Conservation (phyloP, 1,140 invertebrate species). For the Saccostrea echinata region DNA sequence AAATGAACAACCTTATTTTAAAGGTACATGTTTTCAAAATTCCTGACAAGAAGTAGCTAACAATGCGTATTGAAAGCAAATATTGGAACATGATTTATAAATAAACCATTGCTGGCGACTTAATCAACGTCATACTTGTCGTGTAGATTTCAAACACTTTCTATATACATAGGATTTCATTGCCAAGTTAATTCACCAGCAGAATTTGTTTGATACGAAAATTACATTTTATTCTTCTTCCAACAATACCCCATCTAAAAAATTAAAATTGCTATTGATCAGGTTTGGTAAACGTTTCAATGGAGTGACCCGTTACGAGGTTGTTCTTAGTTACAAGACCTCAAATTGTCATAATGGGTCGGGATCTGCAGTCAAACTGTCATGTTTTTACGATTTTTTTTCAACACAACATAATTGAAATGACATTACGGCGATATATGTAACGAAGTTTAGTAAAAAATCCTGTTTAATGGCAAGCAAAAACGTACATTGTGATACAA, state of each 20-base stretch:
- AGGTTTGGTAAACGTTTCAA: not conserved
- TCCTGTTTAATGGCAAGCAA: not conserved
- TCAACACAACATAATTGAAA: not conserved
- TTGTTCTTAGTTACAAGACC: not conserved
- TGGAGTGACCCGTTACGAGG: not conserved
- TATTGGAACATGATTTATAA: too few relatives aligned
- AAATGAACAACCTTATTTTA: too few relatives aligned
- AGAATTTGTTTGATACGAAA: not conserved
- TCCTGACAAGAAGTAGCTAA: too few relatives aligned
- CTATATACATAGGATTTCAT: not conserved
- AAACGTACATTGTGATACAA: slow-evolving; percentile 4
- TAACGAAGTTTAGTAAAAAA: not conserved
- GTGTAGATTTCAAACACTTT: not conserved
- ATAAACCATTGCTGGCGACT: not conserved
- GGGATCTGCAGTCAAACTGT: not conserved
- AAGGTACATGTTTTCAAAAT: too few relatives aligned
- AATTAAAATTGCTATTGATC: not conserved
- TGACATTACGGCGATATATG: not conserved
- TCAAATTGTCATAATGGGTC: not conserved
- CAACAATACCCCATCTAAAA: slow-evolving; percentile 10
- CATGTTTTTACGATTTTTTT: not conserved
- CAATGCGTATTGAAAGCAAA: too few relatives aligned
- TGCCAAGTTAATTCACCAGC: not conserved
- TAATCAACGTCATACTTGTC: not conserved
- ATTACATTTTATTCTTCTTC: not conserved